These are phyloP conservation scores for Oryctolagus cuniculus DNA, from an alignment of 2,113 vertebrate species.

Conservation along the genomic window DNA sequence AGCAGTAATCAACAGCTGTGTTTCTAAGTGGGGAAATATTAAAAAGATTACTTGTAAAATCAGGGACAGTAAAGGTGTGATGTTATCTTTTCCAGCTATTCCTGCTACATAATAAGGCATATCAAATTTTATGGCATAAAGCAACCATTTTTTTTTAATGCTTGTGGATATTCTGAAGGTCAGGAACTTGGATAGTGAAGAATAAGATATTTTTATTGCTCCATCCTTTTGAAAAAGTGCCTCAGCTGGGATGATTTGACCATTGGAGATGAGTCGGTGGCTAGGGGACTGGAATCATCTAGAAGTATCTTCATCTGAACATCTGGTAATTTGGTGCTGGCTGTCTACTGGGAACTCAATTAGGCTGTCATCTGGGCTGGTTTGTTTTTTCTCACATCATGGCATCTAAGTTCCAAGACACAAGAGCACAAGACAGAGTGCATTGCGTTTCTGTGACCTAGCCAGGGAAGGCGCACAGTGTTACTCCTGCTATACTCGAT, in stretches of 20 bases:
- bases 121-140: neutral
- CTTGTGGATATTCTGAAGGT: neutral
- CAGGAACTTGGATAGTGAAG: neutral
- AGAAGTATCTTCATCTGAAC: conserved; percentile 1
- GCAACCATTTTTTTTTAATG: conserved; percentile 1
- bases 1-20: neutral
- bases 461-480: neutral
- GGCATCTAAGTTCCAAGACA: conserved; percentile 2
- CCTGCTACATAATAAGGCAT: conserved; percentile 15
- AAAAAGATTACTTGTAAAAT: conserved; percentile 37
- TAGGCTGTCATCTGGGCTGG: neutral
- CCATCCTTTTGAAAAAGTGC: neutral
- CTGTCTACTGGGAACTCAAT: neutral
- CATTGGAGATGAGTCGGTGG: neutral
- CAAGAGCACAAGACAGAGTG: neutral
- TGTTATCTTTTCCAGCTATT: neutral
- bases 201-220: neutral
- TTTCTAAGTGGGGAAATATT: conserved; percentile 26
- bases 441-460: neutral
- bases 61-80: neutral
- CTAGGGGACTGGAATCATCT: neutral
- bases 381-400: conserved; percentile 26
- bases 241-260: neutral
- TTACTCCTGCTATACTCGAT: neutral
- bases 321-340: conserved; percentile 35